These are phyloP conservation scores for Drosophila tristis DNA, from an alignment of 1,140 invertebrate species.

Conservation along the genomic window DNA sequence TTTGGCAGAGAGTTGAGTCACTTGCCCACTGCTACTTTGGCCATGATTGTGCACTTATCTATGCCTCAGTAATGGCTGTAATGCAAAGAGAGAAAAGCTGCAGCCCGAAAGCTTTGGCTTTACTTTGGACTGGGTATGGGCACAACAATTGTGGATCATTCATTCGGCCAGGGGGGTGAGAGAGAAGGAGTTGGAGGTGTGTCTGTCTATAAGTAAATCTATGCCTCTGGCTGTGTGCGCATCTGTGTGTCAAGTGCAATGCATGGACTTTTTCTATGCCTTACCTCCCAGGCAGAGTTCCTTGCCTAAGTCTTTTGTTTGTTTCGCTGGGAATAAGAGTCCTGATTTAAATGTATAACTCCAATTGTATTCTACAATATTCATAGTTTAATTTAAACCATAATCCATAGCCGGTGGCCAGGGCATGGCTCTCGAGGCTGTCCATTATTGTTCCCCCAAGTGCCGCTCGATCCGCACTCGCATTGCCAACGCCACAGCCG, in stretches of 20 bases:
- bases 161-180: neutral
- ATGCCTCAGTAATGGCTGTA: slow-evolving; percentile 50
- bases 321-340: neutral
- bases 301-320: slow-evolving; percentile 62
- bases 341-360: too few relatives aligned
- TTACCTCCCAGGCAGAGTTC: slow-evolving; percentile 4
- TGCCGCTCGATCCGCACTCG: slow-evolving; percentile 15
- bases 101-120: slow-evolving; percentile 58
- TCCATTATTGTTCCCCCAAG: slow-evolving; percentile 42
- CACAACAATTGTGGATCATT: too few relatives aligned
- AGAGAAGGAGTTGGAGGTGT: slow-evolving; percentile 25
- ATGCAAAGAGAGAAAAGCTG: slow-evolving; percentile 57
- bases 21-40: slow-evolving; percentile 35
- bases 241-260: slow-evolving; percentile 75
- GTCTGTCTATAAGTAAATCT: slow-evolving; percentile 11
- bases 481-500: slow-evolving; percentile 9
- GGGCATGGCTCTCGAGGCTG: slow-evolving; percentile 46
- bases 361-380: slow-evolving; percentile 12
- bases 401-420: slow-evolving; percentile 29
- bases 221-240: slow-evolving; percentile 6
- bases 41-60: slow-evolving; percentile 73
- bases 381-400: slow-evolving; percentile 1
- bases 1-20: slow-evolving; percentile 63
- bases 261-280: neutral
- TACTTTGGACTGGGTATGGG: slow-evolving; percentile 35